Evolutionary conservation across 2,113 vertebrate species (phyloP).

Genomic region (Ochotona curzoniae): DNA sequence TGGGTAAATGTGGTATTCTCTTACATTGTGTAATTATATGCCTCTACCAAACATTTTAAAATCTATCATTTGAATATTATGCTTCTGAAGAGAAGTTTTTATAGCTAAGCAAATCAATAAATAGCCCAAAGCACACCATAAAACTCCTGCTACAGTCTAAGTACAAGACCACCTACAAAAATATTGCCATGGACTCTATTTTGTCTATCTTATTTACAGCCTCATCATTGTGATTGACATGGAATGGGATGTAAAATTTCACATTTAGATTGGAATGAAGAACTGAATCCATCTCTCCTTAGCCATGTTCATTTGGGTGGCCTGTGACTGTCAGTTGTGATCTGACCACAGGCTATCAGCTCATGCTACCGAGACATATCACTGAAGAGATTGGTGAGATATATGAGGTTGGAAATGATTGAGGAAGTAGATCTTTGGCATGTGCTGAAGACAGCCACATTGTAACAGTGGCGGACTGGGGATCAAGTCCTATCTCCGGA

Average conservation of each 20-base stretch:
- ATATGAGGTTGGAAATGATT: too few species aligned
- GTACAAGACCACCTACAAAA: not conserved
- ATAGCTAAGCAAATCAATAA: not conserved
- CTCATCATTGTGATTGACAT: not conserved
- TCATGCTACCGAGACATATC: not conserved
- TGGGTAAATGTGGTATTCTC: not conserved
- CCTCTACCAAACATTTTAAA: not conserved
- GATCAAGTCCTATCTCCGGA: too few species aligned
- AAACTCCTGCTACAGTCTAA: not conserved
- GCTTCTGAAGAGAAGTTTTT: not conserved
- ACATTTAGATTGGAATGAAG: not conserved
- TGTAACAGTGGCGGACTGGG: too few species aligned
- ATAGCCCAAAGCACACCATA: not conserved
- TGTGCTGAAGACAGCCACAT: too few species aligned
- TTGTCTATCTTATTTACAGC: not conserved
- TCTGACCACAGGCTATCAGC: not conserved
- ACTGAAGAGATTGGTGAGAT: not conserved
- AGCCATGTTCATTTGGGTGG: not conserved
- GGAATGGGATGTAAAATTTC: not conserved
- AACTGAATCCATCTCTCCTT: not conserved
- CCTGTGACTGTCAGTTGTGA: not conserved
- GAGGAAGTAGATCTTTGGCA: too few species aligned
- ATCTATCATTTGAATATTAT: not conserved
- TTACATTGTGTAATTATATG: not conserved
- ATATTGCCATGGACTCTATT: not conserved